Conservation (phyloP, 2,888 invertebrate genomes). For the Phortica magna region DNA sequence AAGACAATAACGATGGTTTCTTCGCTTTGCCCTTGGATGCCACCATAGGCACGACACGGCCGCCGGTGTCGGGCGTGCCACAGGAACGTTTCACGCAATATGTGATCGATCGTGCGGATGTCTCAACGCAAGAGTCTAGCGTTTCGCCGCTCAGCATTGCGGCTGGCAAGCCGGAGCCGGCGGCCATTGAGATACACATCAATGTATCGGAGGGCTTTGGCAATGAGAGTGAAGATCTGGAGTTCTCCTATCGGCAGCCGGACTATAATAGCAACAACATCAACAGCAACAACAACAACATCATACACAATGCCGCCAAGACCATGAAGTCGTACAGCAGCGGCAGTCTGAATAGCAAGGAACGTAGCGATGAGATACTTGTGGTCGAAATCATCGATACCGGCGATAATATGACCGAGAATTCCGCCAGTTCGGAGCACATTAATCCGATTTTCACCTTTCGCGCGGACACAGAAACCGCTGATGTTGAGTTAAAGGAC, state of each 20-base stretch:
- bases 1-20: slow-evolving; percentile 61
- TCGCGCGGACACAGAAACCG: slow-evolving; percentile 50
- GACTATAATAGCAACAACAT: slow-evolving; percentile 41
- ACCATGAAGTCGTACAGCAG: neutral
- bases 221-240: slow-evolving; percentile 74
- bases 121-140: slow-evolving; percentile 70
- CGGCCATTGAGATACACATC: slow-evolving; percentile 76
- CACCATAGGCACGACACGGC: slow-evolving; percentile 54
- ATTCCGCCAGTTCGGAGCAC: slow-evolving; percentile 56
- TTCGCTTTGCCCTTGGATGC: slow-evolving; percentile 50
- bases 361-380: slow-evolving; percentile 73
- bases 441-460: slow-evolving; percentile 67
- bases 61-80: slow-evolving; percentile 51
- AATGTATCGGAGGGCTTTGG: slow-evolving; percentile 76
- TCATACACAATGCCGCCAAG: neutral
- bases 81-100: slow-evolving; percentile 74
- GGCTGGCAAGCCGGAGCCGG: slow-evolving; percentile 73
- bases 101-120: slow-evolving; percentile 73
- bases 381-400: slow-evolving; percentile 76
- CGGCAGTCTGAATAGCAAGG: slow-evolving; percentile 50
- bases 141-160: slow-evolving; percentile 41
- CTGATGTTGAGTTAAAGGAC: slow-evolving; percentile 53
- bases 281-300: slow-evolving; percentile 21
- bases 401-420: slow-evolving; percentile 67
- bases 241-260: slow-evolving; percentile 74